Conservation (phyloP, 2,888 invertebrate species). For the Dicycla oo region DNA sequence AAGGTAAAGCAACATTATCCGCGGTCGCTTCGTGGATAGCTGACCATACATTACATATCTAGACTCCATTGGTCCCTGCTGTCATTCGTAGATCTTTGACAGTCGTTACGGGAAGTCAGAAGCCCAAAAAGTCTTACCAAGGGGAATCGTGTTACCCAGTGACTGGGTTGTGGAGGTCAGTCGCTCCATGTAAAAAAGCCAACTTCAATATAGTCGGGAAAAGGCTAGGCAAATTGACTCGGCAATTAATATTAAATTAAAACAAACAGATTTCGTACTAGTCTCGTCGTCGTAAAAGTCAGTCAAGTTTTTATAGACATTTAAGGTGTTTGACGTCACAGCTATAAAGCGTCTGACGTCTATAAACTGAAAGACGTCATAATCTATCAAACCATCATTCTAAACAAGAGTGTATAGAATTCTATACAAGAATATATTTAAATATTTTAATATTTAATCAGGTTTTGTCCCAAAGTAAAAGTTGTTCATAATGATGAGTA, state of each 20-base stretch:
- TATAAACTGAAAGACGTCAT: conserved; percentile 1
- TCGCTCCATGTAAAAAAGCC: background rate
- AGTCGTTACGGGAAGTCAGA: too few species aligned
- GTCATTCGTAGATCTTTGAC: background rate
- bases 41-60: background rate
- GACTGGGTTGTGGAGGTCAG: background rate
- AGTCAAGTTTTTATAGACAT: conserved; percentile 2
- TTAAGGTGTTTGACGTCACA: conserved; percentile 1
- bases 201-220: background rate
- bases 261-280: background rate
- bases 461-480: too few species aligned
- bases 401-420: background rate
- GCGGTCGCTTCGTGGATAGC: background rate
- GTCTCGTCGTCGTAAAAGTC: conserved; percentile 8
- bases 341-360: background rate
- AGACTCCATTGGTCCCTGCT: too few species aligned
- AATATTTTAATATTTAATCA: too few species aligned
- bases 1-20: background rate
- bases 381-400: background rate
- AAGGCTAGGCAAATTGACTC: background rate
- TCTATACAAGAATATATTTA: too few species aligned
- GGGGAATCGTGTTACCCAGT: background rate
- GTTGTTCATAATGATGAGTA: too few species aligned
- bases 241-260: background rate
- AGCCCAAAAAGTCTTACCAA: background rate